phyloP scores from a whole-genome alignment of 2,888 invertebrate genomes.

The Thymelicus acteon region DNA sequence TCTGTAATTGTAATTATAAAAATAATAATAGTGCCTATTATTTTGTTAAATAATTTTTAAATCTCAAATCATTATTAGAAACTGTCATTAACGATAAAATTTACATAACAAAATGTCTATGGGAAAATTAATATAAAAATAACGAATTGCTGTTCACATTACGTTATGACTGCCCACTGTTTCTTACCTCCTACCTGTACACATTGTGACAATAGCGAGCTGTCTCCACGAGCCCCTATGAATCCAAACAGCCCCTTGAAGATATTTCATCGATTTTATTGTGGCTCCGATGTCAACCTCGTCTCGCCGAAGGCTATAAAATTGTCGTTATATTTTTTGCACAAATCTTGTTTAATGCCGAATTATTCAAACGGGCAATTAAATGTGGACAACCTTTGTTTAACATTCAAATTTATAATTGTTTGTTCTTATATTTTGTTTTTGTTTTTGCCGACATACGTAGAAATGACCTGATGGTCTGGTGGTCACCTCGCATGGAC shows the following conservation, averaged over 20 bases:
- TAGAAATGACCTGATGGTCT: no score
- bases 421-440: background rate
- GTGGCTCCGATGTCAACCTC: conserved; percentile 82
- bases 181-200: conserved; percentile 77
- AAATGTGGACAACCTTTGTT: conserved; percentile 18
- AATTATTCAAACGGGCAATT: conserved; percentile 47
- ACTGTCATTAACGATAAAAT: background rate
- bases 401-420: conserved; percentile 2
- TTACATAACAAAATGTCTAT: no score
- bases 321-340: conserved; percentile 66
- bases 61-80: background rate
- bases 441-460: no score
- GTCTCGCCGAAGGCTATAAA: conserved; percentile 78
- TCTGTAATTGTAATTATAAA: no score
- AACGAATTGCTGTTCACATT: background rate
- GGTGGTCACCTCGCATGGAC: no score
- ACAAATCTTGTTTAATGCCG: conserved; percentile 65
- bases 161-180: conserved; percentile 24
- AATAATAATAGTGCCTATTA: no score
- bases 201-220: conserved; percentile 41
- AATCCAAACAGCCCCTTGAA: conserved; percentile 71
- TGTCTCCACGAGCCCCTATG: conserved; percentile 64
- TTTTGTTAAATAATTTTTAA: no score
- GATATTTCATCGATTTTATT: conserved; percentile 85
- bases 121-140: no score